These are phyloP conservation scores for Cryptoblepharus egeriae DNA, from an alignment of 2,797 vertebrate genomes.

Conservation along the genomic window DNA sequence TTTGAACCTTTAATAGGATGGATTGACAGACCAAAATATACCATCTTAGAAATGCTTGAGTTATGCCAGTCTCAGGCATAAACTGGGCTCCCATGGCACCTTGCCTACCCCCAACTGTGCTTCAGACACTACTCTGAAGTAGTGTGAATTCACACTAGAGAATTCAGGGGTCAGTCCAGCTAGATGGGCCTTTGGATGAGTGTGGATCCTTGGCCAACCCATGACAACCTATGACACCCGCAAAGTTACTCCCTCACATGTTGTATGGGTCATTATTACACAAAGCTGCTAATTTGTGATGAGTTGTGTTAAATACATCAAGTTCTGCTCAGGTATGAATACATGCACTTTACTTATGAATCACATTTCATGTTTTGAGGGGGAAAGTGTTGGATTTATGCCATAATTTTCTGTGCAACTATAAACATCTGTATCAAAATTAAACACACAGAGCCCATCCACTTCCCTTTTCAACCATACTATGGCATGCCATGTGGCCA, in stretches of 20 bases:
- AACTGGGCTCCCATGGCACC: too few species aligned
- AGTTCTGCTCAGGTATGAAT: slow-evolving; percentile 13
- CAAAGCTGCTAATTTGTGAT: slow-evolving; percentile 22
- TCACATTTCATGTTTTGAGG: slow-evolving; percentile 9
- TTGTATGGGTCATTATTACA: slow-evolving; percentile 21
- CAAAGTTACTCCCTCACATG: slow-evolving; percentile 11
- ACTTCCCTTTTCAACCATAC: slow-evolving; percentile 24
- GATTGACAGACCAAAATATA: not conserved
- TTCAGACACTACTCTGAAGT: too few species aligned
- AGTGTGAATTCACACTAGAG: too few species aligned
- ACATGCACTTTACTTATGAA: slow-evolving; percentile 45
- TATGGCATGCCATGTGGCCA: slow-evolving; percentile 64
- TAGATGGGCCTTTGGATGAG: too few species aligned
- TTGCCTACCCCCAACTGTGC: too few species aligned
- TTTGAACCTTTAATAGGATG: not conserved
- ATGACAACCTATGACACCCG: too few species aligned
- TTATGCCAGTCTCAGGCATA: not conserved
- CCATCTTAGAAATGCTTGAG: not conserved
- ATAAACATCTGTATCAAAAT: slow-evolving; percentile 63
- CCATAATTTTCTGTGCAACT: slow-evolving; percentile 58
- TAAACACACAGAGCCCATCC: slow-evolving; percentile 48
- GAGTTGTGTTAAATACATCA: slow-evolving; percentile 28
- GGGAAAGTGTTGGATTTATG: slow-evolving; percentile 31
- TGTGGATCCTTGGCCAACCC: too few species aligned
- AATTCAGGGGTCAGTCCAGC: too few species aligned